phyloP scores from a whole-genome alignment of 2,888 invertebrate genomes.

The Meandrusa payeni region DNA sequence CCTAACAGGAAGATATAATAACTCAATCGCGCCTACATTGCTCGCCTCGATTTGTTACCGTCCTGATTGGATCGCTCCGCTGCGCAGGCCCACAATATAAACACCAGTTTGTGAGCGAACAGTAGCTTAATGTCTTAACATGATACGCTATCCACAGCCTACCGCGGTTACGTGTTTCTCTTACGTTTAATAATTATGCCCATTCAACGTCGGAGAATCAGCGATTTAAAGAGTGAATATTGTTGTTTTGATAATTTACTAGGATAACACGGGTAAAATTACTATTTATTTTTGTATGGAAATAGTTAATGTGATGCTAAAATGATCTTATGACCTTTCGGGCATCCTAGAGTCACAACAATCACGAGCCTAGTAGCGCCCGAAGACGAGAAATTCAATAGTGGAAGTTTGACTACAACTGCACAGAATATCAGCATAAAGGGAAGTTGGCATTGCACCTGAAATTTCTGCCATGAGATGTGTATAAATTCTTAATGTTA shows the following conservation, averaged over 20 bases:
- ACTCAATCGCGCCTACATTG: constrained; percentile 74
- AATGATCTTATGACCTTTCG: too few relatives aligned
- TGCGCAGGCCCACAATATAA: constrained; percentile 49
- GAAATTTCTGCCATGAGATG: too few relatives aligned
- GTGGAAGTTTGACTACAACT: too few relatives aligned
- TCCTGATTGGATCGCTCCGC: constrained; percentile 71
- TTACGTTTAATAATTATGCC: constrained; percentile 26
- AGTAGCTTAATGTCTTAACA: constrained; percentile 72
- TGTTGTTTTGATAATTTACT: constrained; percentile 5
- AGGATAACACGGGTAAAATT: too few relatives aligned
- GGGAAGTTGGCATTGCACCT: too few relatives aligned
- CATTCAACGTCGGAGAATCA: constrained; percentile 27
- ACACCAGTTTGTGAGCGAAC: constrained; percentile 49
- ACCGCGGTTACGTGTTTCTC: constrained; percentile 53
- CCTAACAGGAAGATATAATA: constrained; percentile 79
- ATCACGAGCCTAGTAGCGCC: too few relatives aligned
- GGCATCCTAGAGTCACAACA: too few relatives aligned
- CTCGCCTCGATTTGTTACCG: constrained; percentile 73
- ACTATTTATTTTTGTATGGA: too few relatives aligned
- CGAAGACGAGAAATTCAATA: too few relatives aligned
- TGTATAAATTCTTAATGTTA: too few relatives aligned
- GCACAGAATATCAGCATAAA: too few relatives aligned
- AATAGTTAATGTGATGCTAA: too few relatives aligned
- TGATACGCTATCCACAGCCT: constrained; percentile 54
- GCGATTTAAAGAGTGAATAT: constrained; percentile 25